Conservation (phyloP, 2,888 invertebrate genomes). For the Meta bourneti region DNA sequence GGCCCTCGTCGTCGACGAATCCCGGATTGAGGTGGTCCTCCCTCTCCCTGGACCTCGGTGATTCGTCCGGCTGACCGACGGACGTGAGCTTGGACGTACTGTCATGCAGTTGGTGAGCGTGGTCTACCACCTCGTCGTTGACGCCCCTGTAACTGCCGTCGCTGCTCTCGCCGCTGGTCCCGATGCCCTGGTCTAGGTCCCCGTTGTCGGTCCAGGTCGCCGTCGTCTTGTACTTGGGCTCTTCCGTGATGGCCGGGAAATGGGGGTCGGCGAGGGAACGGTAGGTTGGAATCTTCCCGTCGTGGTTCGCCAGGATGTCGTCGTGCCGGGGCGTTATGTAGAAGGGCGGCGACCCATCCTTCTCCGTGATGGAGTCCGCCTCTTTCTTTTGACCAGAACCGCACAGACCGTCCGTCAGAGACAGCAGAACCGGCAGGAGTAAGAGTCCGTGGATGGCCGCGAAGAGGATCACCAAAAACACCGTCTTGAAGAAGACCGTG, state of each 20-base stretch:
- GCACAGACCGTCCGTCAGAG: constrained; percentile 78
- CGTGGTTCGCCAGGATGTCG: constrained; percentile 39
- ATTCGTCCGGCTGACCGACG: constrained; percentile 66
- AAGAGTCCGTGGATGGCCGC: constrained; percentile 96
- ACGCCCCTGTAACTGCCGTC: constrained; percentile 75
- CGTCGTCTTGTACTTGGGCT: constrained; percentile 68
- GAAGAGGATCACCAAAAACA: constrained; percentile 95
- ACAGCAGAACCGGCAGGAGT: constrained; percentile 86
- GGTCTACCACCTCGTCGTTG: constrained; percentile 62
- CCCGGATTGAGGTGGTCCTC: constrained; percentile 72
- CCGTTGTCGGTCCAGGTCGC: constrained; percentile 72
- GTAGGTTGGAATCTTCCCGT: constrained; percentile 45
- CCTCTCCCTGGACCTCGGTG: constrained; percentile 51
- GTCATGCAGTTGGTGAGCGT: constrained; percentile 56
- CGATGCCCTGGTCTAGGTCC: constrained; percentile 72
- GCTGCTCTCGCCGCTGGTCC: constrained; percentile 74
- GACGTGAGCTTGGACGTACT: constrained; percentile 59
- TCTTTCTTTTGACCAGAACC: constrained; percentile 29
- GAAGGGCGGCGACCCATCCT: constrained; percentile 58
- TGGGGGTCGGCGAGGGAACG: constrained; percentile 57
- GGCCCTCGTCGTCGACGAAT: constrained; percentile 65
- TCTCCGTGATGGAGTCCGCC: constrained; percentile 16
- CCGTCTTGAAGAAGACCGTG: constrained; percentile 97
- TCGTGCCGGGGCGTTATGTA: constrained; percentile 49
- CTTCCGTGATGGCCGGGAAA: constrained; percentile 50